Evolutionary conservation across 2,113 vertebrate species (phyloP).

Genomic region (Psephotus haematonotus): DNA sequence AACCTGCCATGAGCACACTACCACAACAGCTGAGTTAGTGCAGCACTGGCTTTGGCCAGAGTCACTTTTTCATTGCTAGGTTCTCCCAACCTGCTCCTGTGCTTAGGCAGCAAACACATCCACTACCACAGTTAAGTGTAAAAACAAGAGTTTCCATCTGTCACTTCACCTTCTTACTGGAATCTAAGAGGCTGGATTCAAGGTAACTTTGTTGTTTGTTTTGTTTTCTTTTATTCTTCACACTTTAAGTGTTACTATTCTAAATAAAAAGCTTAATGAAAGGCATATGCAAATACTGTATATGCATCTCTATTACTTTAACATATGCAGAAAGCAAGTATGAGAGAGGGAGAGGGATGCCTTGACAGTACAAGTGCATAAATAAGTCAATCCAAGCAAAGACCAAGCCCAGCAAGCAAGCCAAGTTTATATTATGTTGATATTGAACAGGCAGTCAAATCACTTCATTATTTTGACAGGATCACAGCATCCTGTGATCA

Average conservation of each 20-base stretch:
- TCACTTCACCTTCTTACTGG: not conserved
- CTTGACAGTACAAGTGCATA: not conserved
- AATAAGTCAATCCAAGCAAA: not conserved
- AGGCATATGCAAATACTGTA: not conserved
- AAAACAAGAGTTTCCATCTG: not conserved
- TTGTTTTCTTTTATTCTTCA: not conserved
- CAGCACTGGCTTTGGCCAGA: not conserved
- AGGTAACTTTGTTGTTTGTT: not conserved
- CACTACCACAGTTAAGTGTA: not conserved
- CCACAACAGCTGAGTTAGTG: not conserved
- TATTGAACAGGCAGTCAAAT: not conserved
- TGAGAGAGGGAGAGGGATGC: not conserved
- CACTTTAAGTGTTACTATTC: not conserved
- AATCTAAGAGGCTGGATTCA: not conserved
- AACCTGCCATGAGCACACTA: not conserved
- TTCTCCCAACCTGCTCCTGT: not conserved
- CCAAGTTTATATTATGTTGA: not conserved
- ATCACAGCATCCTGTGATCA: not conserved
- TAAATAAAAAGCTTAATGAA: not conserved
- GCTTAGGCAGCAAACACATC: not conserved
- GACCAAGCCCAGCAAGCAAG: slow-evolving; percentile 10
- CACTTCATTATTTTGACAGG: slow-evolving; percentile 26
- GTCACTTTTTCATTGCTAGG: not conserved
- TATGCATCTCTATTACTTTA: not conserved
- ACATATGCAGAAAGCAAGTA: not conserved